Conservation (phyloP, 2,113 vertebrate species). For the Phasianus colchicus region DNA sequence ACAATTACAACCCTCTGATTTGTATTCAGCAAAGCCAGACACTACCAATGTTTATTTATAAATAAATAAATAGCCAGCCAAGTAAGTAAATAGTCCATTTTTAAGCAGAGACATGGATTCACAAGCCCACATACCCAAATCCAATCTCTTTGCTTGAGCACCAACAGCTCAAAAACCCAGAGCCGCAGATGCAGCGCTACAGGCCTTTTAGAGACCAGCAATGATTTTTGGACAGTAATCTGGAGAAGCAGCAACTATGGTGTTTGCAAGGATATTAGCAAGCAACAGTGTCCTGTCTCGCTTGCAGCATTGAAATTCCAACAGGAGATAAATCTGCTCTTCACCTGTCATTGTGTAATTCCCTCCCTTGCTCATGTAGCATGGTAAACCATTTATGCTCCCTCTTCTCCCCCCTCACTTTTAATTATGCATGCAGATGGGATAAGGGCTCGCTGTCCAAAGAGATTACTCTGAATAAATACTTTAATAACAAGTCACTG, state of each 20-base stretch:
- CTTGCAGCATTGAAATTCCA: constrained; percentile 70
- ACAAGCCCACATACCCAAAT: constrained; percentile 32
- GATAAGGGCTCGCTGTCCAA: constrained; percentile 73
- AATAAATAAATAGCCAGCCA: constrained; percentile 65
- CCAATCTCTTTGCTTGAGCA: constrained; percentile 6
- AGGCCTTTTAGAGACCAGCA: constrained; percentile 38
- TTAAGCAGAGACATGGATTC: constrained; percentile 51
- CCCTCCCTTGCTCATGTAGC: constrained; percentile 64
- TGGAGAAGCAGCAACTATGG: constrained; percentile 48
- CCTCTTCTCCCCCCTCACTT: constrained; percentile 52
- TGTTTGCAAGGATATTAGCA: constrained; percentile 68
- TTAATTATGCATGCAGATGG: constrained; percentile 75
- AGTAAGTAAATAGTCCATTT: constrained; percentile 47
- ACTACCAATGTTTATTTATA: constrained; percentile 59
- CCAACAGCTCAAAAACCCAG: constrained; percentile 18
- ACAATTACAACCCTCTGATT: constrained; percentile 50
- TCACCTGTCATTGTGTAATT: constrained; percentile 69
- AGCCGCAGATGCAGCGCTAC: constrained; percentile 22
- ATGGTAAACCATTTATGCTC: constrained; percentile 61
- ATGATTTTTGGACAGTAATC: constrained; percentile 60
- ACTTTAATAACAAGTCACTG: constrained; percentile 72
- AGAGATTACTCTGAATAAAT: constrained; percentile 76
- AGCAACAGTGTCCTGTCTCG: constrained; percentile 67
- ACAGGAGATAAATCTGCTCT: constrained; percentile 63
- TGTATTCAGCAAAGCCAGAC: constrained; percentile 55